Percentiles rank a stretch among this genome's conserved stretches.
Evolutionary conservation across 2,113 vertebrate species (phyloP).

Genomic region (Riparia riparia): DNA sequence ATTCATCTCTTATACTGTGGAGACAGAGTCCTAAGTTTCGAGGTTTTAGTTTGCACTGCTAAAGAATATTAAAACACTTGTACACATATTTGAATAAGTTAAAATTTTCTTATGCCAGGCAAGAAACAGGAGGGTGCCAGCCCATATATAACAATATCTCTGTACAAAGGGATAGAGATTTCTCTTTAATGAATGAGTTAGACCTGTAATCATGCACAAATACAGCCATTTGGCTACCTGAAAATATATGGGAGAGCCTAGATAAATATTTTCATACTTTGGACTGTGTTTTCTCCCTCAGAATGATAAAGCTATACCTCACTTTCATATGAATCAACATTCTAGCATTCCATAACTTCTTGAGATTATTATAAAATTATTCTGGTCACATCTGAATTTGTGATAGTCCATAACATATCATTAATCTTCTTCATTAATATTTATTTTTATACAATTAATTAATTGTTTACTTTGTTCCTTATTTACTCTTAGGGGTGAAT

Average conservation of each 20-base stretch:
- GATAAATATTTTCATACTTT: neutral
- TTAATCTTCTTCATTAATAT: neutral
- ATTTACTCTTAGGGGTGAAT: neutral
- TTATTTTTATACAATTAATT: neutral
- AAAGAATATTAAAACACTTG: neutral
- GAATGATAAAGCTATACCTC: neutral
- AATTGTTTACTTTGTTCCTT: neutral
- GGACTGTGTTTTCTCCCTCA: rapidly evolving
- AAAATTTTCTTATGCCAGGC: neutral
- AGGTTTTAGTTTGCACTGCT: neutral
- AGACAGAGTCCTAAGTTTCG: neutral
- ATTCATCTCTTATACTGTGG: neutral
- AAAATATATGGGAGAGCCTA: neutral
- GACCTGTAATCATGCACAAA: neutral
- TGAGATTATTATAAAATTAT: neutral
- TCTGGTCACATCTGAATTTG: neutral
- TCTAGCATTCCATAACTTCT: neutral
- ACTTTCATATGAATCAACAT: neutral
- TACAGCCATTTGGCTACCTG: neutral
- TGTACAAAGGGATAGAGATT: neutral
- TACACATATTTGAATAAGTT: neutral
- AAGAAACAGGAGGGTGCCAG: neutral
- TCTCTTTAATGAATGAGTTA: neutral
- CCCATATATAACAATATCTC: neutral
- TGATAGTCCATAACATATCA: neutral